Percentiles rank a stretch among this genome's conserved stretches.
phyloP scores from a whole-genome alignment of 2,797 vertebrate species.

The Chaetophractus vellerosus region DNA sequence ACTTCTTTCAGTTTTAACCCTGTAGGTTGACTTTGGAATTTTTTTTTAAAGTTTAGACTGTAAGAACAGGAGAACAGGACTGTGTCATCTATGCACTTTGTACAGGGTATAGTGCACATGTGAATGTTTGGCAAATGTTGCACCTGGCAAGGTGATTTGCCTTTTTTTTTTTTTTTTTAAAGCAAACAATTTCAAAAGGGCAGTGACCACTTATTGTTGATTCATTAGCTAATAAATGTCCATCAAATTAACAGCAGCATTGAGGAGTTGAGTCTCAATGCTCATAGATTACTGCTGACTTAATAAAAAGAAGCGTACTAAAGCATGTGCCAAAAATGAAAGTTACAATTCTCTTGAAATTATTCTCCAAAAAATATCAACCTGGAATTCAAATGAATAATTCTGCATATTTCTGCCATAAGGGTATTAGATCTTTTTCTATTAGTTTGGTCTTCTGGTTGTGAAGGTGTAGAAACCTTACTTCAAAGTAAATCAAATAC shows the following conservation, averaged over 20 bases:
- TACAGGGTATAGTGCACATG: not conserved
- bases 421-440: not conserved
- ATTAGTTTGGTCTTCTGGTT: not conserved
- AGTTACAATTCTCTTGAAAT: not conserved
- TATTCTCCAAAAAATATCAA: slow-evolving; percentile 41
- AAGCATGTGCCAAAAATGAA: not conserved
- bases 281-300: not conserved
- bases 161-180: not conserved
- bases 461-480: not conserved
- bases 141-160: not conserved
- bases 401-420: not conserved
- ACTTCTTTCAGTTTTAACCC: not conserved
- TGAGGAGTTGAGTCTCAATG: not conserved
- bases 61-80: not conserved
- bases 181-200: slow-evolving; percentile 5
- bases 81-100: not conserved
- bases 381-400: not conserved
- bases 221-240: slow-evolving; percentile 26
- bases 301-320: not conserved
- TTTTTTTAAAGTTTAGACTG: not conserved
- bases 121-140: not conserved
- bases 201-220: not conserved
- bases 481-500: not conserved
- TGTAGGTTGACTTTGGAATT: not conserved
- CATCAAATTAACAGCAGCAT: not conserved